Base-by-base conservation (phyloP, 2,797 vertebrate genomes). In the Loriculus beryllinus region DNA sequence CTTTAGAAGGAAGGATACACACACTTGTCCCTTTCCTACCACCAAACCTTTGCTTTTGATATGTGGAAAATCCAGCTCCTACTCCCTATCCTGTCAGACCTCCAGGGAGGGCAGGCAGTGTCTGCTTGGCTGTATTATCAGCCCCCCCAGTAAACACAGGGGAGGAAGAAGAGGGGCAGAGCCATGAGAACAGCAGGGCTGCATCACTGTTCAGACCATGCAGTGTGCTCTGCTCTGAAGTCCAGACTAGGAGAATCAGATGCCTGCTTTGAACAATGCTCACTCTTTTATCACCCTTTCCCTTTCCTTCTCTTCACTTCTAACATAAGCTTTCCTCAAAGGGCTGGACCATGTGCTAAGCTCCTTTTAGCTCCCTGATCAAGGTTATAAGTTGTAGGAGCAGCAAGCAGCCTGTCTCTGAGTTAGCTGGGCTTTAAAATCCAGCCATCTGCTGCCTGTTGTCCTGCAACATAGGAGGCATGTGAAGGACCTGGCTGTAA, bases 201-300 rank as follows among this genome's bases (percentile, higher is more conserved):
- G 64, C 47, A 21, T 7, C 42, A 6, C 31, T 21, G 21, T 4
- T 14, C 2, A 2, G 10, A 39, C 31, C 39, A 14, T 0, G 2
- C 35, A 43, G 20, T 37, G 29, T 3, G 28, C 35, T 88, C 48
- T 45, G 51, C 70, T 57, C 47, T 69, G 16, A 40, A 57, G 28
- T 23, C 33, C n/a, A 12, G 29, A 67, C 10, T 12, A 39, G 79
- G 40, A 72, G 20, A 70, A 49, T 47, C 21, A 19, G 10, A 16
- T 13, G 11, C 3, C 52, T 72, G 39, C 65, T 69, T 54, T 31
- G 40, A 65, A 29, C 0, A 62, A 28, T 0, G 5, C 23, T 65
- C 43, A 14, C 11, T 63, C 45, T 20, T 75, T n/a, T 65, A 23
- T 71, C 26, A 49, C 68, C n/a, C 63, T 84, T n/a, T 48, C 64